Evolutionary conservation across 2,888 invertebrate genomes (phyloP).

Genomic region (Andrena hattorfiana): DNA sequence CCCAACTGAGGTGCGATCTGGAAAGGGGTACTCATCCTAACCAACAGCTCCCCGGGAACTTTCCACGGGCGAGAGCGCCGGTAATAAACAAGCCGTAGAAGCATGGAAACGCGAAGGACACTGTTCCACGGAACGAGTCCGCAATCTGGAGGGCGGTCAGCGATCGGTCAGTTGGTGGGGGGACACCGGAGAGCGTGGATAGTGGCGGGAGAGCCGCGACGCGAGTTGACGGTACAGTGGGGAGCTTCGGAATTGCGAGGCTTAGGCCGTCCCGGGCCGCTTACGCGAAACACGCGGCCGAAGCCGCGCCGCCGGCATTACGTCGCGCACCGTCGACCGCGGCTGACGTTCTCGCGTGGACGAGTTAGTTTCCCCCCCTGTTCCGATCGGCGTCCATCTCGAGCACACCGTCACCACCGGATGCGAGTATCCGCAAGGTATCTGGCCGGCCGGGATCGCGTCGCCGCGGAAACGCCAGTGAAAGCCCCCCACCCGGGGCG

Average conservation of each 20-base stretch:
- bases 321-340: constrained; percentile 84
- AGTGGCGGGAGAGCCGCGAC: constrained; percentile 48
- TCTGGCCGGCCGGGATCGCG: neutral
- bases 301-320: constrained; percentile 80
- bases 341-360: constrained; percentile 78
- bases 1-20: neutral
- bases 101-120: constrained; percentile 28
- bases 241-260: constrained; percentile 70
- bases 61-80: neutral
- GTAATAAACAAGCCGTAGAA: neutral
- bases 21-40: neutral
- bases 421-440: constrained; percentile 2
- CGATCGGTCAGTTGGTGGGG: constrained; percentile 37
- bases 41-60: neutral
- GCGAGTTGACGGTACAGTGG: constrained; percentile 52
- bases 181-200: constrained; percentile 42
- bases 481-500: neutral
- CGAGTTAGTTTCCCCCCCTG: constrained; percentile 2
- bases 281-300: constrained; percentile 81
- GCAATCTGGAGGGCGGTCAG: constrained; percentile 58
- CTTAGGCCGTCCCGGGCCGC: constrained; percentile 81
- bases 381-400: constrained; percentile 8
- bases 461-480: neutral
- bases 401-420: constrained; percentile 1
- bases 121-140: constrained; percentile 16